phyloP scores from a whole-genome alignment of 2,797 vertebrate species.

The Anableps anableps region DNA sequence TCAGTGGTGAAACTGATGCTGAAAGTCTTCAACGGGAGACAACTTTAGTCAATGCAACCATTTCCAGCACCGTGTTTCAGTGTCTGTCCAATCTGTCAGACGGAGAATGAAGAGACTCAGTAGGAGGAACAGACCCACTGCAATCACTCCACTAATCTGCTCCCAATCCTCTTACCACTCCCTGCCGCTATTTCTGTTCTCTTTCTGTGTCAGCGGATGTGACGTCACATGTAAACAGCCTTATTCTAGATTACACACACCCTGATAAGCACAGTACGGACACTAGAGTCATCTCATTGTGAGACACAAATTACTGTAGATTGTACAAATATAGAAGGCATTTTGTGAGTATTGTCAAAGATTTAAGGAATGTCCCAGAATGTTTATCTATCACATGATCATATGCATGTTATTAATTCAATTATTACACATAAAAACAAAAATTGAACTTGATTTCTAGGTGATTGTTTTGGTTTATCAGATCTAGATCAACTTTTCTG shows the following conservation, averaged over 20 bases:
- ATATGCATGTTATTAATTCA: neutral
- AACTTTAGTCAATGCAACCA: neutral
- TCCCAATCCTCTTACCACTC: conserved; percentile 81
- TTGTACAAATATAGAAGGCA: neutral
- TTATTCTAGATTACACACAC: conserved; percentile 9
- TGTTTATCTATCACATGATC: neutral
- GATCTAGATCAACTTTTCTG: neutral
- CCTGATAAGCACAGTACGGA: neutral
- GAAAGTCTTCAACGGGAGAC: neutral
- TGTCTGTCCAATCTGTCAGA: conserved; percentile 25
- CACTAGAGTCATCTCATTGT: neutral
- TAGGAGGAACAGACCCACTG: conserved; percentile 42
- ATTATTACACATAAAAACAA: neutral
- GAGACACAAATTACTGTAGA: neutral
- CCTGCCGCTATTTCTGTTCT: conserved; percentile 67
- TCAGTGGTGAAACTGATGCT: neutral
- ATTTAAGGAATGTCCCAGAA: neutral
- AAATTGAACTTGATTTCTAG: neutral
- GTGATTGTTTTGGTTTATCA: neutral
- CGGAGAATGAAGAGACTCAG: conserved; percentile 11
- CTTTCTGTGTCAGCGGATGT: conserved; percentile 69
- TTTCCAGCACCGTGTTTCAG: conserved; percentile 28
- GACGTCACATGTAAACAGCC: conserved; percentile 43
- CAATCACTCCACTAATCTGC: conserved; percentile 80
- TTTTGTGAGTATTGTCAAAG: neutral